phyloP scores from a whole-genome alignment of 2,113 vertebrate species.

The Zosterops pallidus region DNA sequence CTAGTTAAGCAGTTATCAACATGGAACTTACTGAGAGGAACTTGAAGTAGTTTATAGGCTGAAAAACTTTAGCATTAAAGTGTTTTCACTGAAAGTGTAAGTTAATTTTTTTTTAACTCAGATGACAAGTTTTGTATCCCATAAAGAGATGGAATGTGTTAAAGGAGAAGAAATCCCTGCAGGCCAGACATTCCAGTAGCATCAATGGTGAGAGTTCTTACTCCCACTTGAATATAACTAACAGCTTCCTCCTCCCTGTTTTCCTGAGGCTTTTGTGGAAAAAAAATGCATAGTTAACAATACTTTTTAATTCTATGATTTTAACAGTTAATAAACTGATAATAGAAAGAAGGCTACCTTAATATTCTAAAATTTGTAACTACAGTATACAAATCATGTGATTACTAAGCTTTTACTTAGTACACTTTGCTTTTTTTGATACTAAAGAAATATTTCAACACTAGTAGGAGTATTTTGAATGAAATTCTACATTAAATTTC shows the following conservation, averaged over 20 bases:
- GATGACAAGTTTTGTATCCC: background rate
- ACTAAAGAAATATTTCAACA: background rate
- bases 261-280: background rate
- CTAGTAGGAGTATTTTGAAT: background rate
- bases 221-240: background rate
- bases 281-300: background rate
- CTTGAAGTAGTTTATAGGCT: background rate
- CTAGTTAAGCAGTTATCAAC: background rate
- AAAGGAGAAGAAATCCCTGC: constrained; percentile 26
- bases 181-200: background rate
- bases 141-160: background rate
- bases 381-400: background rate
- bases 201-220: constrained; percentile 7
- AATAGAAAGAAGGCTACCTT: background rate
- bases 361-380: background rate
- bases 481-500: background rate
- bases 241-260: background rate
- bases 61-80: background rate
- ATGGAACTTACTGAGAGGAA: background rate
- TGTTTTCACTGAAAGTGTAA: background rate
- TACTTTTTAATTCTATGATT: background rate
- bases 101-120: background rate
- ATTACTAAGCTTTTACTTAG: constrained; percentile 2
- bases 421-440: background rate
- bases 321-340: background rate